Base-by-base conservation (phyloP, 2,888 invertebrate species). In the Nemapogon koenigi region DNA sequence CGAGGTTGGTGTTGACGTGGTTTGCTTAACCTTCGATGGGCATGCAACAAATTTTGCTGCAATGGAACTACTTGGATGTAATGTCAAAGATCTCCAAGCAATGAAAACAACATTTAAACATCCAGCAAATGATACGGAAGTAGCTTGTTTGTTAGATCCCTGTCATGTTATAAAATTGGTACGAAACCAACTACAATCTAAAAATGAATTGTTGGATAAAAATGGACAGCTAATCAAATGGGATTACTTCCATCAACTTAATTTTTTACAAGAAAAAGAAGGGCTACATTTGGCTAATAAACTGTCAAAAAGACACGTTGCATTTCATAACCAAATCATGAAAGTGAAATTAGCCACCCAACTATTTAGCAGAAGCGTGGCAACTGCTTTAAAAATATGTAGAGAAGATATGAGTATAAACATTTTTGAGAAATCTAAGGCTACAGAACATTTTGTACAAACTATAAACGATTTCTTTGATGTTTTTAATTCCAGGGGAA, bases 11-110 rank as follows among this genome's bases (percentile, higher is more conserved):
- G 48, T 47, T 8, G 17, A 14, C 18, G 41, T 48, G 28, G 28
- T 46, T n/a, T 41, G 47, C 11, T 2, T 54, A n/a, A 53, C 52
- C 22, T 55, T 52, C 45, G 53, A 55, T 46, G 53, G 51, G 27
- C 28, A 48, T 39, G 8, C 48, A n/a, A 43, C 46, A 14, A 35
- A 35, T 15, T 22, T 35, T 3, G 11, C 35, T 19, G 35, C 35
- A 8, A 35, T 35, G 31, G 16, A 30, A 15, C 4, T 30, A 30
- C 15, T 30, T 13, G 35, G 35, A 16, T 35, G 35, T 25, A 19
- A 25, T 11, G 8, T 25, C 10, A 7, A 22, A 4, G 15, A 35
- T 26, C 35, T 13, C 25, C 13, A n/a, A n/a, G 4, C 6, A 16
- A 14, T 22, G 4, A 39, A 42, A 32, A 40, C 43, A 6, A 41